Evolutionary conservation across 2,113 vertebrate species (phyloP), one percentile per base, ranked within the genome.

Genomic region (Bolborhynchus lineola): DNA sequence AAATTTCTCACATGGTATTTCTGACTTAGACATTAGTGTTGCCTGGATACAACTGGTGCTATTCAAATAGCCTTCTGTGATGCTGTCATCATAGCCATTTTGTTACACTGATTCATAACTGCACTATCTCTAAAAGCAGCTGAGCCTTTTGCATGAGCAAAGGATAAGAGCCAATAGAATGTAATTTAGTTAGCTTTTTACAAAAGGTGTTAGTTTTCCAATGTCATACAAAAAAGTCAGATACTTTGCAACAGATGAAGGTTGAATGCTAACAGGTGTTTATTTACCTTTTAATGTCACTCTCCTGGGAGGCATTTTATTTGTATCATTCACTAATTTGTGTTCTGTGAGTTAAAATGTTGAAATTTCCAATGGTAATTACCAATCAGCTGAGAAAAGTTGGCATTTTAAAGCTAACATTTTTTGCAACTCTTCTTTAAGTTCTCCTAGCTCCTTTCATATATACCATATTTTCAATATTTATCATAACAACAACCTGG

Each of bases 41-140:
- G 81, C 90, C 72, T 97, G 59, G 89, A 92, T 95, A 92, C 65
- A 67, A 57, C 55, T 71, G 42, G 50, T 70, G 39, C 19, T 90
- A 14, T 49, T 90, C 28, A 93, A 41, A 49, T 50, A n/a, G 39
- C 20, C 37, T 64, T 81, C 55, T 84, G 57, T 29, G 26, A 9
- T 74, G 39, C 29, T 92, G 78, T 82, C 74, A 82, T 33, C 23
- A 53, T 50, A 94, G 50, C 33, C 60, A 47, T 84, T 79, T 50
- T 87, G 44, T 87, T 93, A 11, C 44, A 69, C 3, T 89, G 80
- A 91, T 94, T 97, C 95, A 81, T 81, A 96, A 90, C 94, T 84
- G 75, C 39, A 91, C 86, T 94, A 64, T 82, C 75, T 95, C 46
- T 59, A 92, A 86, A 87, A 93, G 80, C 68, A 89, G 55, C 50